Conservation (phyloP, 2,113 vertebrate genomes). For the Synchiropus splendidus region DNA sequence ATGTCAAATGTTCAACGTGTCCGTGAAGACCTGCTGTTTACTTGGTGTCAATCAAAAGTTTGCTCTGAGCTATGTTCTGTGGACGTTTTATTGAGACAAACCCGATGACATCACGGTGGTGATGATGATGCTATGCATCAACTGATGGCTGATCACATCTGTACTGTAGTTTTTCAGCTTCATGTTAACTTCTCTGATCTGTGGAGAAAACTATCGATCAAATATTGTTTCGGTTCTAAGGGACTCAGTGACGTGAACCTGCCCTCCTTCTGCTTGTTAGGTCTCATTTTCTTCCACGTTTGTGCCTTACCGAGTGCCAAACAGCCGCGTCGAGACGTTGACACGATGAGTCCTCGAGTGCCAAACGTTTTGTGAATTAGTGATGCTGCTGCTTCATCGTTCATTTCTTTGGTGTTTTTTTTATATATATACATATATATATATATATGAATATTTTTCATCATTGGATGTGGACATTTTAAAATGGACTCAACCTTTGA, state of each 20-base stretch:
- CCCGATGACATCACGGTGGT: constrained; percentile 7
- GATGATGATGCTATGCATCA: constrained; percentile 54
- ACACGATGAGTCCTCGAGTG: too few relatives aligned
- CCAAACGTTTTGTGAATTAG: too few relatives aligned
- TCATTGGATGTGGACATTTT: constrained; percentile 10
- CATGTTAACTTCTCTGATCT: constrained; percentile 10
- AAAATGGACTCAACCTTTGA: too few relatives aligned
- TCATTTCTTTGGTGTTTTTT: background rate
- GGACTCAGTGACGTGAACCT: constrained; percentile 10
- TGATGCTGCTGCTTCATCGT: too few relatives aligned
- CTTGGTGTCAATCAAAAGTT: constrained; percentile 26
- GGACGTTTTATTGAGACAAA: constrained; percentile 22
- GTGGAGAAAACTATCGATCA: too few relatives aligned
- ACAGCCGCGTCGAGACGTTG: too few relatives aligned
- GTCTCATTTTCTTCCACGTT: constrained; percentile 37
- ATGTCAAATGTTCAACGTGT: constrained; percentile 34
- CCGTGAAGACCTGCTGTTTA: constrained; percentile 16
- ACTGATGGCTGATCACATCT: constrained; percentile 26
- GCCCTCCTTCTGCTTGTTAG: constrained; percentile 44
- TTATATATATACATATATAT: background rate
- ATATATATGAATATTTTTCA: constrained; percentile 34
- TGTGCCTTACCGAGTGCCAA: too few relatives aligned
- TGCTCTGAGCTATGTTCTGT: constrained; percentile 38
- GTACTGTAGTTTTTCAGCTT: constrained; percentile 40
- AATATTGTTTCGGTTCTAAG: background rate